Evolutionary conservation across 2,888 invertebrate species (phyloP), one percentile per base, ranked within the genome.

Genomic region (Meiosimyza platycephala): DNA sequence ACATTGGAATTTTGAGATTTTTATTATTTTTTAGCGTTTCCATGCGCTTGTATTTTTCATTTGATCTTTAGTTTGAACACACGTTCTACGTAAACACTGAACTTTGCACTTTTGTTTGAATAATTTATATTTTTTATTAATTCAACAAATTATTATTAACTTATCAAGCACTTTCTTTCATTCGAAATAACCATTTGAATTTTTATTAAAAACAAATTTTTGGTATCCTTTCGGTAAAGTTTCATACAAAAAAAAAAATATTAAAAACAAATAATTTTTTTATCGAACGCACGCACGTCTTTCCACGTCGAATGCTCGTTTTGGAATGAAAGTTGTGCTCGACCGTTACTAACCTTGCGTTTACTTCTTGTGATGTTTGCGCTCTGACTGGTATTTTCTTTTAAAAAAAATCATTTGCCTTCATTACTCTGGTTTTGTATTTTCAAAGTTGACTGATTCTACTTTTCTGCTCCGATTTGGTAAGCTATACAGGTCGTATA

Each of bases 231-330:
- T 40, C 6, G 6, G 3, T 40, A 40, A 40, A 40, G 40, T 40
- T 7, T 9, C 40, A 40, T 9, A 40, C 40, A 6, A 40, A 40
- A 28, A 28, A 28, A 28, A 22, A 22, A 22, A 22, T 2, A 22
- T 28, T 28, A 0, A 28, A 28, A 28, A 28, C 28, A 28, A 55
- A 18, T 7, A 60, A 48, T 15, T 63, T 15, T 63, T 47, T 33
- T 47, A 40, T 13, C 28, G 50, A 70, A 16, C 47, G 54, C 16
- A 76, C 76, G 75, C 78, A 83, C 85, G 82, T 84, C 84, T 82
- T 83, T 79, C 81, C 85, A 82, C 82, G 79, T 81, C 80, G 82
- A 85, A 80, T 83, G 85, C 83, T 86, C 82, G 84, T 82, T 82
- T 81, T 83, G 82, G 82, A 86, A 85, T 87, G 84, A 85, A 82